These are phyloP conservation scores for Sylvietta virens DNA, from an alignment of 2,113 vertebrate genomes.

Conservation along the genomic window DNA sequence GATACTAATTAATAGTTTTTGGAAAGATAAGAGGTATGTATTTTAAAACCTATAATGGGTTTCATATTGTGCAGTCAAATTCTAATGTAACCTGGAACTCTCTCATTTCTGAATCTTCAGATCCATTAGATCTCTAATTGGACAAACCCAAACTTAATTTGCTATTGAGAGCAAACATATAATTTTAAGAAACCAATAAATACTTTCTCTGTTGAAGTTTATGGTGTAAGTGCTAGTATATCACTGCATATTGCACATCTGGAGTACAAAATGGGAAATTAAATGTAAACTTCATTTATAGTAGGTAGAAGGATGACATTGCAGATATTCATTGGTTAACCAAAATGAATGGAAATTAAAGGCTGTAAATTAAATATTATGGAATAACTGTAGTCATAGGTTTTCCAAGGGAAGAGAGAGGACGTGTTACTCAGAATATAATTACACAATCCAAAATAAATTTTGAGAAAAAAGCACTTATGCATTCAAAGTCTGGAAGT, in stretches of 20 bases:
- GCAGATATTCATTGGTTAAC: neutral
- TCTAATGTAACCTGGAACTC: neutral
- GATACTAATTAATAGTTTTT: neutral
- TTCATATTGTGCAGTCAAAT: neutral
- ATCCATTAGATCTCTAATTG: neutral
- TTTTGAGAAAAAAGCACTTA: neutral
- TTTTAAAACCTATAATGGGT: neutral
- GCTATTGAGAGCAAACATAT: neutral
- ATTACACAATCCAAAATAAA: neutral
- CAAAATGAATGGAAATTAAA: neutral
- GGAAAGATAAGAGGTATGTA: neutral
- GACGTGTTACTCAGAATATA: neutral
- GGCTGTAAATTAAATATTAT: neutral
- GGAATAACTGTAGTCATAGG: neutral
- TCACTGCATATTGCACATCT: neutral
- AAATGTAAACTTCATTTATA: neutral
- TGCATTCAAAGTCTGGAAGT: neutral
- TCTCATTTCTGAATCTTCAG: neutral
- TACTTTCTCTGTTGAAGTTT: neutral
- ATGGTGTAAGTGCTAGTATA: neutral
- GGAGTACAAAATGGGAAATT: neutral
- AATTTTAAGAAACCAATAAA: neutral
- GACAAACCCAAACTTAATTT: neutral
- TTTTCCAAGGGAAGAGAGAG: neutral
- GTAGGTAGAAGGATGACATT: neutral